Percentiles rank a stretch among this genome's conserved stretches.
phyloP scores from a whole-genome alignment of 2,797 vertebrate species.

The Rhinoraja longicauda region DNA sequence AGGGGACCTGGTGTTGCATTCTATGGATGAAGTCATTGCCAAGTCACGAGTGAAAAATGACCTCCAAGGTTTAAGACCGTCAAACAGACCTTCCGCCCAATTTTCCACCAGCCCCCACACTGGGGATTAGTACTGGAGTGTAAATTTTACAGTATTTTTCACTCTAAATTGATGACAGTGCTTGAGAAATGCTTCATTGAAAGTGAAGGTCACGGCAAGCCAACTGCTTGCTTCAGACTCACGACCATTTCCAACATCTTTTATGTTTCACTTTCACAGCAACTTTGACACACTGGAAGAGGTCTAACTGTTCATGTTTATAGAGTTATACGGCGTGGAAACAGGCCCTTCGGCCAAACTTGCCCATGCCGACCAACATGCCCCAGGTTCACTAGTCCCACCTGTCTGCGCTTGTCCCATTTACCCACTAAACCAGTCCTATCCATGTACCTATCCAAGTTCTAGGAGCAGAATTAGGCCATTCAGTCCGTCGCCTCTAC shows the following conservation, averaged over 20 bases:
- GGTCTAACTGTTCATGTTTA: background rate
- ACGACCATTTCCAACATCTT: background rate
- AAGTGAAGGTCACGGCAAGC: background rate
- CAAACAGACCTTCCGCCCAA: background rate
- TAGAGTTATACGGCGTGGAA: no score
- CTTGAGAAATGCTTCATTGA: background rate
- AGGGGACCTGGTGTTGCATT: background rate
- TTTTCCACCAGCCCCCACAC: background rate
- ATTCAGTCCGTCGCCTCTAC: no score
- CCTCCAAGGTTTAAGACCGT: no score
- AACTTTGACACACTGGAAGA: background rate
- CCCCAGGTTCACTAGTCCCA: no score
- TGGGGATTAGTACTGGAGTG: background rate
- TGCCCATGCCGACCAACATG: no score
- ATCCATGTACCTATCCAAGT: no score
- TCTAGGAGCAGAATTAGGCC: no score
- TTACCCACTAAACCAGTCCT: no score
- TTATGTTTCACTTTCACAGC: background rate
- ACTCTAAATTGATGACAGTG: background rate
- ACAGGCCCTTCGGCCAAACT: no score
- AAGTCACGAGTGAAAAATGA: slow-evolving; percentile 15
- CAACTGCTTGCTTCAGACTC: no score
- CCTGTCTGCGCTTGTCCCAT: no score
- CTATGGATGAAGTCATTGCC: background rate
- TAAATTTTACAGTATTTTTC: background rate